Base-by-base conservation (phyloP, 2,113 vertebrate genomes). In the Scortum barcoo region DNA sequence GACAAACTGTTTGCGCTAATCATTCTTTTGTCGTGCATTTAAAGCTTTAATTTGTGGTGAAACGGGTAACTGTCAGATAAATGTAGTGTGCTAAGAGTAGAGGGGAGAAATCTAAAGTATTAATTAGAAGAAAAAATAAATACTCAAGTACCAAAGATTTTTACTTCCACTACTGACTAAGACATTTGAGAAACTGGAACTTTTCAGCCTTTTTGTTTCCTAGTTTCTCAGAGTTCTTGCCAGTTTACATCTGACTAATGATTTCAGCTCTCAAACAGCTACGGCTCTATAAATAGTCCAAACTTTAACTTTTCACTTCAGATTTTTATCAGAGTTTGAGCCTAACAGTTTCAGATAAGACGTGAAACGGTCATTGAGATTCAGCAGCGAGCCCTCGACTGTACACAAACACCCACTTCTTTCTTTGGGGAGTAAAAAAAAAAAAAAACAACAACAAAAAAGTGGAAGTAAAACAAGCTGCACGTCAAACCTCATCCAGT, bases 401-500 rank as follows among this genome's bases (percentile, higher is more conserved):
- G 54, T 61, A 81, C 36, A 82, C 67, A 78, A 70, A 85, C 71
- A 65, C 58, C 20, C 62, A 66, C 81, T 69, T 83, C 56, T 86
- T 78, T 72, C 61, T 83, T 22, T 71, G 46, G 44, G 0, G 62
- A 79, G 56, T 38, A 42, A 17, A 66, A 50, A 60, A 67, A 65
- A 75, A 20, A 38, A 42, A 53, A 62, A 66, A 50, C 54, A 67
- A 65, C 71, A 20, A 38, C 30, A 53, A 62, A 76, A 78, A 74
- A 80, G n/a, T 13, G 73, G 63, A 80, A 84, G 11, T 48, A 68
- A 85, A 86, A 88, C 79, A 79, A 72, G 66, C 57, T n/a, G 66
- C 58, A 80, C 6, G 78, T 86, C 90, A 84, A 75, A 72, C 71
- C 79, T 38, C 63, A 84, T 86, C 80, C 73, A 72, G 74, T 87